These are phyloP conservation scores for Bombus waltoni DNA, from an alignment of 1,140 invertebrate genomes.

Conservation along the genomic window DNA sequence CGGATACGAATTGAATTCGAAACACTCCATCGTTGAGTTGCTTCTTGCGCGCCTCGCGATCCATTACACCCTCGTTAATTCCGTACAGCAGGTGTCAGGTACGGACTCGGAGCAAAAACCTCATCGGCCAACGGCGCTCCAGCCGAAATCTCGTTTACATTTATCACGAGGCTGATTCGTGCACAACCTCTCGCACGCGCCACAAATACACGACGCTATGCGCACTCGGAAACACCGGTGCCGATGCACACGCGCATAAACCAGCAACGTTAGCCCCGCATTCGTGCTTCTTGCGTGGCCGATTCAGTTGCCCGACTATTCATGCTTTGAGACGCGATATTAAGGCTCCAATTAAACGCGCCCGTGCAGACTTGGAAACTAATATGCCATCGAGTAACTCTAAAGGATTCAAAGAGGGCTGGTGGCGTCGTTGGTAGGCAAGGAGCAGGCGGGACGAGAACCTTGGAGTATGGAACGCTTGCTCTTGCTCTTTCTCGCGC, in stretches of 20 bases:
- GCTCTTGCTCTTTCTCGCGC: neutral
- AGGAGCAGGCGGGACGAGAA: neutral
- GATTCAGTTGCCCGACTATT: conserved; percentile 43
- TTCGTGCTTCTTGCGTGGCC: conserved; percentile 59
- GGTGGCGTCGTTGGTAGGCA: neutral
- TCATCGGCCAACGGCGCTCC: conserved; percentile 14
- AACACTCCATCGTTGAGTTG: neutral
- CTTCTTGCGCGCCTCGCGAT: neutral
- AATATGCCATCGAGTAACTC: conserved; percentile 64
- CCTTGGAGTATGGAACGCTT: neutral
- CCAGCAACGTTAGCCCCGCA: neutral
- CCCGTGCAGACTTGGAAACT: conserved; percentile 61
- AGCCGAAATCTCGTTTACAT: conserved; percentile 56
- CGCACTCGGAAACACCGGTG: neutral
- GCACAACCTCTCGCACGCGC: neutral
- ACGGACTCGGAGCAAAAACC: conserved; percentile 38
- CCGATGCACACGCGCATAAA: neutral
- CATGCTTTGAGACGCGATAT: conserved; percentile 67
- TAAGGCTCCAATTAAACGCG: conserved; percentile 69
- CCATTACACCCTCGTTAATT: conserved; percentile 38
- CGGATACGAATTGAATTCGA: neutral
- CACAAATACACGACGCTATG: neutral
- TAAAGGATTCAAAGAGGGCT: conserved; percentile 52
- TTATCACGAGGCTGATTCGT: conserved; percentile 28
- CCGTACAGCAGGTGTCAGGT: conserved; percentile 8